A percentile compares a stretch with the other conserved stretches of the same genome.
Evolutionary conservation across 1,140 invertebrate genomes (phyloP).

Genomic region (Pygmarrhopalites habei): DNA sequence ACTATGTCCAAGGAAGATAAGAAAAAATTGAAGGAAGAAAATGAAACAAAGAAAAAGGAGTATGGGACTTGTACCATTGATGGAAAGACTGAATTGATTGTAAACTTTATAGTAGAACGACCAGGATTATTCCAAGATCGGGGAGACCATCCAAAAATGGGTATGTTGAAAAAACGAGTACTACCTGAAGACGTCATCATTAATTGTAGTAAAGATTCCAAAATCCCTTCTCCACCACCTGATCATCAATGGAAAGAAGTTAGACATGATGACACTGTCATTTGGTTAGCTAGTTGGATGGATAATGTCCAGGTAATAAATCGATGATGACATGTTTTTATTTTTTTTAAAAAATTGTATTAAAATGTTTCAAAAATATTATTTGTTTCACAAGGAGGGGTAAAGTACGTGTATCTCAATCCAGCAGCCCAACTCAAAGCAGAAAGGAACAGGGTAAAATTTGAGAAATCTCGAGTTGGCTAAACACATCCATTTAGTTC

Average conservation of each 20-base stretch:
- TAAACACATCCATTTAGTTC: constrained; percentile 86
- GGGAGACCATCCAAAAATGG: constrained; percentile 99
- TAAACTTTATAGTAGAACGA: constrained; percentile 97
- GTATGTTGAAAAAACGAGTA: constrained; percentile 87
- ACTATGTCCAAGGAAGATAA: constrained; percentile 81
- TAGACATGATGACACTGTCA: constrained; percentile 86
- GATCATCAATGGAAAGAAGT: constrained; percentile 59
- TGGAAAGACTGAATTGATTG: constrained; percentile 97
- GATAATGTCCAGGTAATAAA: constrained; percentile 77
- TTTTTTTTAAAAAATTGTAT: no score
- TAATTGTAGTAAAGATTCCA: constrained; percentile 91
- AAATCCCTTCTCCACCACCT: constrained; percentile 76
- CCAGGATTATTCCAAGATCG: constrained; percentile 60
- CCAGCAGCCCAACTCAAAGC: constrained; percentile 98
- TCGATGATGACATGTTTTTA: neutral
- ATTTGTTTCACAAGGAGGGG: constrained; percentile 76
- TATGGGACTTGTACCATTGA: constrained; percentile 96
- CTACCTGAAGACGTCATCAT: constrained; percentile 94
- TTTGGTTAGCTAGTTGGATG: constrained; percentile 97
- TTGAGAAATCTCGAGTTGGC: constrained; percentile 92
- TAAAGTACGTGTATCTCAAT: constrained; percentile 99
- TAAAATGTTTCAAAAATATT: no score
- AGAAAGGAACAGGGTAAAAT: constrained; percentile 99
- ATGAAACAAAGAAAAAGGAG: constrained; percentile 80
- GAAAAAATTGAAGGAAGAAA: constrained; percentile 74